Evolutionary conservation across 2,797 vertebrate species (phyloP).

Genomic region (Spheniscus humboldti): DNA sequence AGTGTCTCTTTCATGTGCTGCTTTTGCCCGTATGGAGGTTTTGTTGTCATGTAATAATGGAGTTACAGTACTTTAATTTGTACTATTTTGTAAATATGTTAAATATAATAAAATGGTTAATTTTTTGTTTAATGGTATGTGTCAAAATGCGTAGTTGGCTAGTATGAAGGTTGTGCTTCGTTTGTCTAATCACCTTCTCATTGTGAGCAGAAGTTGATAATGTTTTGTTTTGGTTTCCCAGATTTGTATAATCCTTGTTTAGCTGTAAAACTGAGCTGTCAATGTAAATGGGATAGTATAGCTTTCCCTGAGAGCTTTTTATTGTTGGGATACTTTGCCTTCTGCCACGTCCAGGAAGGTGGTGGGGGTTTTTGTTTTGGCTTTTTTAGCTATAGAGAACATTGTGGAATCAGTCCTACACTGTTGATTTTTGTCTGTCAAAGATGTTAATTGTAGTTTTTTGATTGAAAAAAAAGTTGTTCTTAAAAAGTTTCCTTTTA

Average conservation of each 20-base stretch:
- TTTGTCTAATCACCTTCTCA: background rate
- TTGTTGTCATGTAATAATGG: constrained; percentile 49
- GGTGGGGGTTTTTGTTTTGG: background rate
- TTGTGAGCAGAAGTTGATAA: background rate
- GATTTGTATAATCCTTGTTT: background rate
- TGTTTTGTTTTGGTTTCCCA: background rate
- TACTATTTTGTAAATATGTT: constrained; percentile 81
- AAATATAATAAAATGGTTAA: constrained; percentile 74
- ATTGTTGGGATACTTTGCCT: background rate
- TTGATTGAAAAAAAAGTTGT: background rate
- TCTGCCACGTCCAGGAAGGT: background rate
- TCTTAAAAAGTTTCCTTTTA: background rate
- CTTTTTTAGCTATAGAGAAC: background rate
- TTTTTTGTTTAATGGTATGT: constrained; percentile 53
- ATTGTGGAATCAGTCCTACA: background rate
- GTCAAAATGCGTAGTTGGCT: background rate
- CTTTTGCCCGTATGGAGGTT: constrained; percentile 54
- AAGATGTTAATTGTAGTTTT: background rate
- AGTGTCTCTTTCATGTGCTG: constrained; percentile 33
- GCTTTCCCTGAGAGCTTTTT: background rate
- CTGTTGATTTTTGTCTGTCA: background rate
- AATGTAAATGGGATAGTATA: background rate
- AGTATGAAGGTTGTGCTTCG: background rate
- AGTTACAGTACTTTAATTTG: constrained; percentile 63
- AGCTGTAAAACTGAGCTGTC: background rate